Evolutionary conservation across 2,797 vertebrate species (phyloP).

Genomic region (Euphonia xanthogaster): DNA sequence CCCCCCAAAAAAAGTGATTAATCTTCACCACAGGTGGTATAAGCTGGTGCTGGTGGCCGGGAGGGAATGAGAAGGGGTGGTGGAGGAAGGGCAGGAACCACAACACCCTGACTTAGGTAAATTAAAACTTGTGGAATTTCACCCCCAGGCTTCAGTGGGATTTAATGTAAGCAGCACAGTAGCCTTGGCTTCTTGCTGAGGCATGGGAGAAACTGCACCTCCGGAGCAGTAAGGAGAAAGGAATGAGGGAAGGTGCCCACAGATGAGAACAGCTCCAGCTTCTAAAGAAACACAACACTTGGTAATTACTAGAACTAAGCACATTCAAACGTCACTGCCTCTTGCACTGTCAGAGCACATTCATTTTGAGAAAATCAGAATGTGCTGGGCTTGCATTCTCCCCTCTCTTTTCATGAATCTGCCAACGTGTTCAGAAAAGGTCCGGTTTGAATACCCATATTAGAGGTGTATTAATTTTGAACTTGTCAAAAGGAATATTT

Average conservation of each 20-base stretch:
- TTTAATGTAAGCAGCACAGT: neutral
- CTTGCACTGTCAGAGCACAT: neutral
- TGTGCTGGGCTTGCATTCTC: slow-evolving; percentile 49
- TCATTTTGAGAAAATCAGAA: slow-evolving; percentile 39
- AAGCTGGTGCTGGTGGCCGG: neutral
- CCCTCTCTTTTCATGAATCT: neutral
- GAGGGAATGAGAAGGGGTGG: neutral
- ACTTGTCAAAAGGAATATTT: neutral
- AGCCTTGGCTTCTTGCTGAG: neutral
- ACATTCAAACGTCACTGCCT: neutral
- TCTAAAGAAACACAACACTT: slow-evolving; percentile 23
- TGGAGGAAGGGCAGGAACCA: slow-evolving; percentile 52
- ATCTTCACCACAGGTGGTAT: neutral
- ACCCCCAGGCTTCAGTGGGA: neutral
- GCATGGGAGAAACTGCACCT: slow-evolving; percentile 23
- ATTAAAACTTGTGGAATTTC: slow-evolving; percentile 56
- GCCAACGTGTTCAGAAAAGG: neutral
- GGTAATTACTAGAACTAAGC: slow-evolving; percentile 28
- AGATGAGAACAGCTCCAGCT: neutral
- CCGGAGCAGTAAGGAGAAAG: slow-evolving; percentile 18
- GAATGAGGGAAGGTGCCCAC: slow-evolving; percentile 53
- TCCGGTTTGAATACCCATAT: slow-evolving; percentile 29
- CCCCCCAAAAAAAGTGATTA: neutral
- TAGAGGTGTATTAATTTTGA: slow-evolving; percentile 30
- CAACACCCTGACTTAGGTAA: slow-evolving; percentile 6